Evolutionary conservation across 2,888 invertebrate species (phyloP).

Genomic region (Palloptera scutellata): DNA sequence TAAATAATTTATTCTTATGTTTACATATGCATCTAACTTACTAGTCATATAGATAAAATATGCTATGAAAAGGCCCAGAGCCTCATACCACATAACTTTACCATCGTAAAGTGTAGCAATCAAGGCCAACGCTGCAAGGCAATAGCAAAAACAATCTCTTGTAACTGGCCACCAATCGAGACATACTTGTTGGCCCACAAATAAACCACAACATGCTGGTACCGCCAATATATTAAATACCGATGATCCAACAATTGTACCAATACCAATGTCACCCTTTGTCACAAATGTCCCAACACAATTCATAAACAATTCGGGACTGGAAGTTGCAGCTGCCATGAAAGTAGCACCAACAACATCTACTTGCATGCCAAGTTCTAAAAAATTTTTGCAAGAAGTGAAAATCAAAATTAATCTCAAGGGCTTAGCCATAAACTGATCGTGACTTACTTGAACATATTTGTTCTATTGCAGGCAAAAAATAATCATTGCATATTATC

Average conservation of each 20-base stretch:
- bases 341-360: slow-evolving; percentile 94
- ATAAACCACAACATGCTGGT: slow-evolving; percentile 80
- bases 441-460: slow-evolving; percentile 61
- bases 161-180: slow-evolving; percentile 87
- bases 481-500: slow-evolving; percentile 92
- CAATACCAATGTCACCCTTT: slow-evolving; percentile 83
- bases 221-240: slow-evolving; percentile 86
- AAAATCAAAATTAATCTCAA: background rate
- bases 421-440: background rate
- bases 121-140: slow-evolving; percentile 79
- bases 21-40: slow-evolving; percentile 20
- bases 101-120: slow-evolving; percentile 84
- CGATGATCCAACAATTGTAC: slow-evolving; percentile 83
- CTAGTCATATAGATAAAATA: slow-evolving; percentile 76
- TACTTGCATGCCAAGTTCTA: slow-evolving; percentile 80
- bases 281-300: slow-evolving; percentile 87
- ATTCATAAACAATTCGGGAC: slow-evolving; percentile 89
- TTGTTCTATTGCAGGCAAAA: slow-evolving; percentile 87
- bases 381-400: background rate
- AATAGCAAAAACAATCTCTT: slow-evolving; percentile 82
- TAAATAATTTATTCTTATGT: background rate
- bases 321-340: slow-evolving; percentile 93
- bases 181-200: slow-evolving; percentile 79
- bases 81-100: slow-evolving; percentile 85
- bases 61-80: slow-evolving; percentile 75